Base-by-base conservation (phyloP, 1,140 invertebrate species). In the Drosophila pectinifera region DNA sequence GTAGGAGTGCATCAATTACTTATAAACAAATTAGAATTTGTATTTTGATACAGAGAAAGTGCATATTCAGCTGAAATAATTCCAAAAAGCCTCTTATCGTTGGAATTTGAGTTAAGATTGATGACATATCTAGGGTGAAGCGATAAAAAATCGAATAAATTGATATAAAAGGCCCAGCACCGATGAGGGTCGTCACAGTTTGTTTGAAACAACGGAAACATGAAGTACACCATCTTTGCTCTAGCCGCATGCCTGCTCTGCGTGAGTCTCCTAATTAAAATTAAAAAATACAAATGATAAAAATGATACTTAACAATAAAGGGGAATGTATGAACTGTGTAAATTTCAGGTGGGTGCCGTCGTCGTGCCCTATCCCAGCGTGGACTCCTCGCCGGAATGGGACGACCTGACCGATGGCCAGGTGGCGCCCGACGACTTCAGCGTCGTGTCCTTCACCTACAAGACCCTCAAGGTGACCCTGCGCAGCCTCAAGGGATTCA, bases 401-500 rank as follows among this genome's bases (percentile, higher is more conserved):
- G n/a, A 0, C 22, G 75, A 68, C 10, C 0, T 59, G 5, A 62
- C 48, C 26, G 22, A 65, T 8, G 64, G 13, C 14, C 31, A 51
- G 1, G 5, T 80, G 24, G 58, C 64, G 7, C 39, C 41, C 1
- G 72, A 76, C 5, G 1, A 28, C 8, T 57, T 72, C 0, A 0
- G 39, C n/a, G 0, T 70, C 13, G 54, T 76, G 6, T 41, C 26
- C 0, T 0, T 0, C 2, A 31, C 16, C 13, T 73, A 54, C 45
- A 51, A 45, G 20, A n/a, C 20, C 42, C 14, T 83, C 3, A 72
- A 78, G 51, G 14, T 10, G 0, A 26, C 22, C 2, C 39, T 89
- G 22, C 80, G 73, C 41, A 56, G 46, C 36, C 4, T 78, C 2
- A 89, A 89, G 65, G 85, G 85, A 16, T 43, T 89, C 24, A 89